A percentile compares a stretch with the other conserved stretches of the same genome.
Conservation (phyloP, 2,797 vertebrate genomes). For the Catharus ustulatus region DNA sequence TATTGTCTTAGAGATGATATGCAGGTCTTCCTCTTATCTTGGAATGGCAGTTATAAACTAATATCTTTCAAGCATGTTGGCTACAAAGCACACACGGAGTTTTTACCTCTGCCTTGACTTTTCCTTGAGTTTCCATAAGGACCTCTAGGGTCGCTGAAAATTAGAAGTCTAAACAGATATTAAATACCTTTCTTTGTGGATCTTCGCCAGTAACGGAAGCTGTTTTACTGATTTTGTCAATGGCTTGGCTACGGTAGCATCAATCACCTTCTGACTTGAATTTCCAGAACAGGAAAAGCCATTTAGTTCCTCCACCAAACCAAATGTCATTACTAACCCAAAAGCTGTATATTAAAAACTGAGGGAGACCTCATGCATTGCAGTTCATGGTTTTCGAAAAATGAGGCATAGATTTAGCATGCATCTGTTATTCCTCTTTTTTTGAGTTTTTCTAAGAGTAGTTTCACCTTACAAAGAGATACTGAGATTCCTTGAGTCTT, state of each 20-base stretch:
- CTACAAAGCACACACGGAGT: fast-evolving
- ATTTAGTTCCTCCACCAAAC: not conserved
- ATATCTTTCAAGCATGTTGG: not conserved
- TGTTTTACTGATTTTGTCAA: not conserved
- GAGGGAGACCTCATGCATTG: not conserved
- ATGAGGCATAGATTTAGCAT: not conserved
- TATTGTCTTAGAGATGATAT: not conserved
- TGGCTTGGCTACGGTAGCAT: not conserved
- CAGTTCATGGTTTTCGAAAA: not conserved
- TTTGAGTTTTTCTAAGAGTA: not conserved
- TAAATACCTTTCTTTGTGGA: not conserved
- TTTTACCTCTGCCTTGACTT: not conserved
- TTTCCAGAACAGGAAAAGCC: not conserved
- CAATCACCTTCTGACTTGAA: not conserved
- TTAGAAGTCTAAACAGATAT: not conserved
- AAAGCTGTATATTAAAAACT: not conserved
- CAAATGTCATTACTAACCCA: not conserved
- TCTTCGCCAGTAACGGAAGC: not conserved
- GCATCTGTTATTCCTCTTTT: not conserved
- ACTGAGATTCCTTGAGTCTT: not conserved
- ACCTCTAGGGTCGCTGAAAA: not conserved
- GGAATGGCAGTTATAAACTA: not conserved
- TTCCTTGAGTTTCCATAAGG: not conserved
- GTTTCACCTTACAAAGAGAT: not conserved
- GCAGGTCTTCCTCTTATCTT: not conserved